These are phyloP conservation scores for Yponomeuta sedellus DNA, from an alignment of 2,888 invertebrate species.

Conservation along the genomic window DNA sequence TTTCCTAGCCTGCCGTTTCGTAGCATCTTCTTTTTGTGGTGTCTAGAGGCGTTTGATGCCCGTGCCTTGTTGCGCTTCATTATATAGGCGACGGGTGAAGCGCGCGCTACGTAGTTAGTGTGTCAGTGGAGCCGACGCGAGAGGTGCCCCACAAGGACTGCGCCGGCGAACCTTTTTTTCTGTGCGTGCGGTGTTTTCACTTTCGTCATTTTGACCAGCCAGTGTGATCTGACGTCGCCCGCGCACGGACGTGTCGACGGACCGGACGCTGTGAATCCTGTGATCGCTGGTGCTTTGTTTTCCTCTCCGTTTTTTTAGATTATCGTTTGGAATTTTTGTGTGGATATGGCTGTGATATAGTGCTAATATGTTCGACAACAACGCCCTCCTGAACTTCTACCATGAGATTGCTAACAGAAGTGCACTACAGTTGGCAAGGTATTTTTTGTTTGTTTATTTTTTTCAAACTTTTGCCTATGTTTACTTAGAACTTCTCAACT, in stretches of 20 bases:
- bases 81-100: slow-evolving; percentile 72
- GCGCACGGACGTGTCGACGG: slow-evolving; percentile 72
- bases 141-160: slow-evolving; percentile 74
- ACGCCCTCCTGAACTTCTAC: slow-evolving; percentile 70
- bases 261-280: slow-evolving; percentile 68
- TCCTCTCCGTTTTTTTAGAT: slow-evolving; percentile 27
- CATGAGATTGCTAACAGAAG: slow-evolving; percentile 73
- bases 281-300: slow-evolving; percentile 66
- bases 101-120: slow-evolving; percentile 70
- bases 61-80: slow-evolving; percentile 63
- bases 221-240: slow-evolving; percentile 74
- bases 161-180: slow-evolving; percentile 69
- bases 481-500: slow-evolving; percentile 26
- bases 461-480: slow-evolving; percentile 34
- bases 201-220: slow-evolving; percentile 75
- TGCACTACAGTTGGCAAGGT: slow-evolving; percentile 75
- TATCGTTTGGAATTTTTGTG: slow-evolving; percentile 49
- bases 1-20: slow-evolving; percentile 66
- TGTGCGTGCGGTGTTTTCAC: slow-evolving; percentile 75
- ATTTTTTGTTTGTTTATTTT: slow-evolving; percentile 47
- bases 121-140: slow-evolving; percentile 73
- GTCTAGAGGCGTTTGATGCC: slow-evolving; percentile 65
- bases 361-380: slow-evolving; percentile 74
- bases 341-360: slow-evolving; percentile 72
- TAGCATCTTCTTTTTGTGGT: slow-evolving; percentile 72